These are phyloP conservation scores for Pangasianodon gigas DNA, from an alignment of 2,113 vertebrate species.

Conservation along the genomic window DNA sequence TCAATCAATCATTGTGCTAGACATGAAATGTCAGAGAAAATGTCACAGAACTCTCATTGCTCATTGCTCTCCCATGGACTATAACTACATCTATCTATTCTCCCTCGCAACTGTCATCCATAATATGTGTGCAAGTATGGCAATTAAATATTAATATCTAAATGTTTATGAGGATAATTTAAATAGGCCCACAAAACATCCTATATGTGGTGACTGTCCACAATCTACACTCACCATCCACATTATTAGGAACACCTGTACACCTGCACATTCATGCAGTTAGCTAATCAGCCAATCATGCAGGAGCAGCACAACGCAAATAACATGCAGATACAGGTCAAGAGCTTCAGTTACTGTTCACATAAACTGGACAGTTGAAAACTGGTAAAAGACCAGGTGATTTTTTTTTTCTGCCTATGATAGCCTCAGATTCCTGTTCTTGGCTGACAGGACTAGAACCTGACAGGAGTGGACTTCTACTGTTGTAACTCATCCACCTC, in stretches of 20 bases:
- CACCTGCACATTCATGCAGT: neutral
- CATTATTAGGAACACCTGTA: neutral
- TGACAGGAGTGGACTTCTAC: too few species aligned
- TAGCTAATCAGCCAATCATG: neutral
- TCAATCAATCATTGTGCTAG: slow-evolving; percentile 14
- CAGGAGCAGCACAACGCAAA: neutral
- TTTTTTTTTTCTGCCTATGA: too few species aligned
- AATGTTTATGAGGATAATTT: neutral
- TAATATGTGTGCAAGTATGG: neutral
- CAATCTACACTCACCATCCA: neutral
- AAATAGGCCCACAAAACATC: neutral
- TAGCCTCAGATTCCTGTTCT: too few species aligned
- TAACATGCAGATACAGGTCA: neutral
- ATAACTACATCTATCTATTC: neutral
- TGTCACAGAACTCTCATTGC: neutral
- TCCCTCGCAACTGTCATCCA: neutral
- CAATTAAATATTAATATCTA: neutral
- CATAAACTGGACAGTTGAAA: too few species aligned
- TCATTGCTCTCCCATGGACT: slow-evolving; percentile 4
- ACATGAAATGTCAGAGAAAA: neutral
- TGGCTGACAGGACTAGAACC: too few species aligned
- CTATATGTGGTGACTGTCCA: neutral
- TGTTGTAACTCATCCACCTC: too few species aligned
- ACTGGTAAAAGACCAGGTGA: too few species aligned
- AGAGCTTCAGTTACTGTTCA: neutral